Percentiles rank a stretch among this genome's conserved stretches.
phyloP scores from a whole-genome alignment of 2,113 vertebrate genomes.

The Istiophorus platypterus region DNA sequence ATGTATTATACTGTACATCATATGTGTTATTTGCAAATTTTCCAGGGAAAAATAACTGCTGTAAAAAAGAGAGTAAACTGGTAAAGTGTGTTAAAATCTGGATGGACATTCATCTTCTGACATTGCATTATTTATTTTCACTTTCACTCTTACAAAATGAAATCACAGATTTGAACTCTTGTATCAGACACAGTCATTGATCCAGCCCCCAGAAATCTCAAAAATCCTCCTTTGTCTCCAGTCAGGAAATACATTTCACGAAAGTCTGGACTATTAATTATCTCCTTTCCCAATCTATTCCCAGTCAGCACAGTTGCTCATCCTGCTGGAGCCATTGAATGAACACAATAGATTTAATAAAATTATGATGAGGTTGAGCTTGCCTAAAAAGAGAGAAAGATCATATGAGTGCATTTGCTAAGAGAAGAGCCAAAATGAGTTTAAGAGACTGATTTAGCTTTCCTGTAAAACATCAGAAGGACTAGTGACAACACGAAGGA shows the following conservation, averaged over 20 bases:
- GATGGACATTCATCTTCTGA: background rate
- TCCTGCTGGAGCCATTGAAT: slow-evolving; percentile 16
- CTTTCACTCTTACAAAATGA: background rate
- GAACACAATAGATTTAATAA: slow-evolving; percentile 21
- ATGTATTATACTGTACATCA: background rate
- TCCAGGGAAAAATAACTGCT: background rate
- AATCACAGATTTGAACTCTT: background rate
- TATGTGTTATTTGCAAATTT: background rate
- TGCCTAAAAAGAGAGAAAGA: slow-evolving; percentile 16
- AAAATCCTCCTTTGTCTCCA: slow-evolving; percentile 37
- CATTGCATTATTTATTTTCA: background rate
- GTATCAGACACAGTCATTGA: slow-evolving; percentile 7
- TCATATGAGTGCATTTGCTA: background rate
- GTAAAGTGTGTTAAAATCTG: background rate
- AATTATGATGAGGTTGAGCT: slow-evolving; percentile 16
- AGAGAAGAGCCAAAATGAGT: background rate
- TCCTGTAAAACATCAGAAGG: slow-evolving; percentile 31
- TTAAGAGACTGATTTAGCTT: slow-evolving; percentile 12
- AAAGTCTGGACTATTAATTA: slow-evolving; percentile 28
- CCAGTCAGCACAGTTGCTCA: slow-evolving; percentile 44
- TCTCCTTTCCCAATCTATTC: slow-evolving; percentile 32
- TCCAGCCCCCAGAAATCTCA: slow-evolving; percentile 4
- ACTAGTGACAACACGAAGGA: background rate
- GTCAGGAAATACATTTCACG: slow-evolving; percentile 17
- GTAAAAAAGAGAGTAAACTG: background rate